Percentiles rank a stretch among this genome's conserved stretches.
Evolutionary conservation across 1,140 invertebrate genomes (phyloP).

Genomic region (Cherax quadricarinatus): DNA sequence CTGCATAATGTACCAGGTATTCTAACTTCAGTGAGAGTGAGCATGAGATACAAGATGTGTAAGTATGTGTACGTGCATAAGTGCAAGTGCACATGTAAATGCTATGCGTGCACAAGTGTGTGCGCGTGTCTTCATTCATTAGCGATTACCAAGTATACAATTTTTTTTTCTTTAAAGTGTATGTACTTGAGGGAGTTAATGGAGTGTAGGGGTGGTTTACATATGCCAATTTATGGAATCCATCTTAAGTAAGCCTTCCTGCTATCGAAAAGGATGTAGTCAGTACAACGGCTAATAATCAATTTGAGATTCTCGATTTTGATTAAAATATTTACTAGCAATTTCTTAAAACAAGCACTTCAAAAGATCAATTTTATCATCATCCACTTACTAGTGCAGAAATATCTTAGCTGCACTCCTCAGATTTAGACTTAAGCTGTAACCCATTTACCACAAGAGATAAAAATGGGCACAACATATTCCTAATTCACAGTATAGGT

Average conservation of each 20-base stretch:
- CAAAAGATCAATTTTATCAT: neutral
- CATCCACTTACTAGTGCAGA: neutral
- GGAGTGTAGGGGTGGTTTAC: no score
- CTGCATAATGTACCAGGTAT: no score
- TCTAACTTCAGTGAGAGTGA: no score
- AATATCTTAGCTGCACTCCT: neutral
- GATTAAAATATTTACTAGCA: neutral
- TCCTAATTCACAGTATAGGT: neutral
- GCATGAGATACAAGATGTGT: no score
- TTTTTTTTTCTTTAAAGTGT: no score
- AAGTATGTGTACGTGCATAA: neutral
- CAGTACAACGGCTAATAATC: neutral
- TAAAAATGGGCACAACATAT: neutral
- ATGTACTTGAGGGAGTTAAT: no score
- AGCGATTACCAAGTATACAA: no score
- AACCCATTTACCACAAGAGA: neutral
- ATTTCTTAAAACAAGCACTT: neutral
- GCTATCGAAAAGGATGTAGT: neutral
- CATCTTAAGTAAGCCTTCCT: neutral
- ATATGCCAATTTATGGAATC: neutral
- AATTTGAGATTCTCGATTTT: neutral
- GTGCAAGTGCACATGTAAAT: neutral
- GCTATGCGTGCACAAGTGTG: neutral
- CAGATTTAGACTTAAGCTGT: neutral
- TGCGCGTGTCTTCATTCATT: no score